A percentile compares a stretch with the other conserved stretches of the same genome.
These are phyloP conservation scores for Ennomos quercinarius DNA, from an alignment of 2,888 invertebrate species.

Conservation along the genomic window DNA sequence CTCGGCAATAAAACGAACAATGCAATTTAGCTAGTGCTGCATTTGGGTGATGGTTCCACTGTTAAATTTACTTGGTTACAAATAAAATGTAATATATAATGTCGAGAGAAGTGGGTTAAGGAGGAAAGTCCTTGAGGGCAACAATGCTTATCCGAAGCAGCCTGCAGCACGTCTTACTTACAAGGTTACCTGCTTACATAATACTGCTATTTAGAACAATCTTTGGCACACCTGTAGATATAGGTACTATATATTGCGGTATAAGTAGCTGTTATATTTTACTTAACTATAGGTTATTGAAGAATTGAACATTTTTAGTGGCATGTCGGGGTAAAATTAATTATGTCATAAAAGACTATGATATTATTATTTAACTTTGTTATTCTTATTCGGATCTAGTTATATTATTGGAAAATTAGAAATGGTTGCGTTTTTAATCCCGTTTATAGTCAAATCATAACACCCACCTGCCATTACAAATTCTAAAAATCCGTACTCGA, in stretches of 20 bases:
- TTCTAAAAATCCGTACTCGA: slow-evolving; percentile 54
- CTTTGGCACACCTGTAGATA: no score
- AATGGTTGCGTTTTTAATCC: no score
- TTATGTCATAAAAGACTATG: no score
- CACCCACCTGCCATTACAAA: slow-evolving; percentile 26
- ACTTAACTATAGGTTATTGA: no score
- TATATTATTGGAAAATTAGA: no score
- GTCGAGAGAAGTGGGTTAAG: slow-evolving; percentile 39
- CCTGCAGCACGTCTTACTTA: slow-evolving; percentile 10
- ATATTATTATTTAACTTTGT: no score
- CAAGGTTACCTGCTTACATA: slow-evolving; percentile 4
- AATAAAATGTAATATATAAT: slow-evolving; percentile 48
- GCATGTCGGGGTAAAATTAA: no score
- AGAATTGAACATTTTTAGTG: no score
- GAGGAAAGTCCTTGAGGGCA: slow-evolving; percentile 18
- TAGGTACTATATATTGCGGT: no score
- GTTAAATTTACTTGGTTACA: slow-evolving; percentile 60
- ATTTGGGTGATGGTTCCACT: slow-evolving; percentile 71
- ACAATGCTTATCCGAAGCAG: slow-evolving; percentile 10
- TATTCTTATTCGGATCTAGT: no score
- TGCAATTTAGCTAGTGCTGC: slow-evolving; percentile 80
- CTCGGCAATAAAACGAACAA: slow-evolving; percentile 81
- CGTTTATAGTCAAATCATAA: neutral
- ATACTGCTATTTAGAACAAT: neutral
- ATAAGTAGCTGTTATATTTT: no score